phyloP scores from a whole-genome alignment of 2,113 vertebrate genomes.

The Toxotes jaculatrix region DNA sequence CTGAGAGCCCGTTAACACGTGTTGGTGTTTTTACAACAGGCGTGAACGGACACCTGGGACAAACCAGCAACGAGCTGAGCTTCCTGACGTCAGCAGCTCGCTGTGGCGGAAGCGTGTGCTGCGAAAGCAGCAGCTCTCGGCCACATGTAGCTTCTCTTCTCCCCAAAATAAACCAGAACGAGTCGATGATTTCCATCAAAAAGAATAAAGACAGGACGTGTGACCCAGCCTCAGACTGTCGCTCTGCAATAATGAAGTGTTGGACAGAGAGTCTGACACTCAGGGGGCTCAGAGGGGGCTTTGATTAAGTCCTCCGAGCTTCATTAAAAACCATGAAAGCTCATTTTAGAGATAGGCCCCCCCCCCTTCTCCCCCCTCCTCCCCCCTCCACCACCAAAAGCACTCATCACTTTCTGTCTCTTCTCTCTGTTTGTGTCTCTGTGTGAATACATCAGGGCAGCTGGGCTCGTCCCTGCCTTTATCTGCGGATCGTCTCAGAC shows the following conservation, averaged over 20 bases:
- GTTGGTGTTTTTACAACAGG: too few species aligned
- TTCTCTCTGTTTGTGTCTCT: slow-evolving; percentile 6
- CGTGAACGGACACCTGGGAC: too few species aligned
- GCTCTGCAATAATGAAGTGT: slow-evolving; percentile 63
- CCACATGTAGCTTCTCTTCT: background rate
- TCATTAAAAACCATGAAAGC: slow-evolving; percentile 78
- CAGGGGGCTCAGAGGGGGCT: slow-evolving; percentile 60
- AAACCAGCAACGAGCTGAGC: too few species aligned
- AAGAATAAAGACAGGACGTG: background rate
- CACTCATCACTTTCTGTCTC: slow-evolving; percentile 22
- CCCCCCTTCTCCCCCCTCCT: too few species aligned
- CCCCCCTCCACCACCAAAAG: slow-evolving; percentile 6
- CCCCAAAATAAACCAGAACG: background rate
- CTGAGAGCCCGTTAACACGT: too few species aligned
- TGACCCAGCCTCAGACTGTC: slow-evolving; percentile 52
- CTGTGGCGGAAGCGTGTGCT: too few species aligned
- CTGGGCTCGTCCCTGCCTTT: too few species aligned
- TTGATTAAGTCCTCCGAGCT: slow-evolving; percentile 74
- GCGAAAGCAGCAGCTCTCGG: too few species aligned
- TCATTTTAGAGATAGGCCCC: slow-evolving; percentile 61
- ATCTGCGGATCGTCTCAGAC: too few species aligned
- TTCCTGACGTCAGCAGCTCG: too few species aligned
- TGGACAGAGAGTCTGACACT: slow-evolving; percentile 66
- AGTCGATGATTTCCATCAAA: slow-evolving; percentile 22
- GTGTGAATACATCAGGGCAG: background rate